Evolutionary conservation across 1,140 invertebrate genomes (phyloP).

Genomic region (Ganaspis sp.): DNA sequence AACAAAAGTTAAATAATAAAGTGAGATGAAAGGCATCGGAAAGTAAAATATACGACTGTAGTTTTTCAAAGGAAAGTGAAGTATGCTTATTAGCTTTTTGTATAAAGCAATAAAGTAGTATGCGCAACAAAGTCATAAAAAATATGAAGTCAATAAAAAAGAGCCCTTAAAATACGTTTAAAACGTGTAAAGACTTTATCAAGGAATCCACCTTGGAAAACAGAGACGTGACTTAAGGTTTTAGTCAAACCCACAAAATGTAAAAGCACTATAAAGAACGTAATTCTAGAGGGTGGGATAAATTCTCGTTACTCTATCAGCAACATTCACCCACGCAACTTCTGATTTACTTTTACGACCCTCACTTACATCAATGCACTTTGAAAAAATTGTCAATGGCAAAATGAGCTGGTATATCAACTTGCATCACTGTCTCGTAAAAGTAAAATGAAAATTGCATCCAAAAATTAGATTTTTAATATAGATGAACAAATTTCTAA

Average conservation of each 20-base stretch:
- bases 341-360: conserved; percentile 6
- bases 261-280: conserved; percentile 15
- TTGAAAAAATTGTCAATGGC: background rate
- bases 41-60: background rate
- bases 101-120: background rate
- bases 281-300: conserved; percentile 2
- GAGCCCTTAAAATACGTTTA: conserved; percentile 4
- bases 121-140: background rate
- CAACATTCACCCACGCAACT: background rate
- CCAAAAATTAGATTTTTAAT: background rate
- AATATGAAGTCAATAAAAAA: background rate
- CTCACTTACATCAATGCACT: background rate
- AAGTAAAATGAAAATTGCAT: background rate
- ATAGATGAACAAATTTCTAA: background rate
- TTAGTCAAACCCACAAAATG: conserved; percentile 3
- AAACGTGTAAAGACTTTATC: conserved; percentile 1
- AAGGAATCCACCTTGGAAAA: background rate
- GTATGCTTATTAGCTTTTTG: background rate
- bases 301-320: background rate
- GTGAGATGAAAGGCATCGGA: no score
- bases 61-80: background rate
- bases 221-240: background rate
- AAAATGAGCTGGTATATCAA: background rate
- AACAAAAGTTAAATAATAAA: no score
- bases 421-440: background rate